A percentile compares a stretch with the other conserved stretches of the same genome.
phyloP scores from a whole-genome alignment of 2,888 invertebrate species.

The Pristionchus exspectatus region DNA sequence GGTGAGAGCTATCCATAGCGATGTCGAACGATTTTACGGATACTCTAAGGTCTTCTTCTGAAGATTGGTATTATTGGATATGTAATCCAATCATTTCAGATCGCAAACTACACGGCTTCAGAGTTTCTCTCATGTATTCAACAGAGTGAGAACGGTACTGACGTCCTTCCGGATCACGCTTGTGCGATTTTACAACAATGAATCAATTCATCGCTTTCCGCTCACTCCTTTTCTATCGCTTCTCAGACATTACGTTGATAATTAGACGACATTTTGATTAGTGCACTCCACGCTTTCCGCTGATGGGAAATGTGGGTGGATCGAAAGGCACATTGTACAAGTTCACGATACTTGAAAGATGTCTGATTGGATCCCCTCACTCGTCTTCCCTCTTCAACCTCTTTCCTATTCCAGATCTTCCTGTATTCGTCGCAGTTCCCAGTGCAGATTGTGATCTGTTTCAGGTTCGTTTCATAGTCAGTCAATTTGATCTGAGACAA shows the following conservation, averaged over 20 bases:
- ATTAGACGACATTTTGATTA: neutral
- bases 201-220: neutral
- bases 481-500: neutral
- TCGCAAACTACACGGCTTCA: constrained; percentile 70
- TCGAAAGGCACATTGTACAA: neutral
- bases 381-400: neutral
- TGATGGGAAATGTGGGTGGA: neutral
- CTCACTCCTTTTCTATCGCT: neutral
- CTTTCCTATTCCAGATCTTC: constrained; percentile 9
- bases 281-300: neutral
- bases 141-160: constrained; percentile 37
- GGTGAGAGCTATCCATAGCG: no score
- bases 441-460: constrained; percentile 30
- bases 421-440: neutral
- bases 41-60: neutral
- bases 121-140: constrained; percentile 59
- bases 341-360: neutral
- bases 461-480: neutral
- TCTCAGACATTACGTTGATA: neutral
- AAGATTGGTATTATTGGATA: neutral
- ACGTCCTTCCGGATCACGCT: constrained; percentile 23
- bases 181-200: constrained; percentile 27
- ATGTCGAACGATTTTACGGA: no score
- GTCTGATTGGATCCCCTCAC: neutral
- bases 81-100: constrained; percentile 61